Conservation (phyloP, 2,888 invertebrate genomes). For the Nymphalis c-album region DNA sequence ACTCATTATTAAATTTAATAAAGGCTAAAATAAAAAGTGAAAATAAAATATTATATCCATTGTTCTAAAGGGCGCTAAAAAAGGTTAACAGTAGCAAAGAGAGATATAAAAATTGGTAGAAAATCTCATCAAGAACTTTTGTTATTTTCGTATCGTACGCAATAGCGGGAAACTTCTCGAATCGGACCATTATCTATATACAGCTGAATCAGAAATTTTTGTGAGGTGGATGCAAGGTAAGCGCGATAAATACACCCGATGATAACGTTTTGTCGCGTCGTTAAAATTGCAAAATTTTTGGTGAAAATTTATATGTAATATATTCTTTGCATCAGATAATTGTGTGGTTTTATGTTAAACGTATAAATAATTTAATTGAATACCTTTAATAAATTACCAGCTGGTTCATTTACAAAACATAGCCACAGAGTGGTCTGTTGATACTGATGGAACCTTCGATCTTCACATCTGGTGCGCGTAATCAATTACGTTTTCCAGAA, state of each 20-base stretch:
- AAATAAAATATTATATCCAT: not conserved
- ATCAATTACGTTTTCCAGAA: too few species aligned
- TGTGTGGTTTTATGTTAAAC: too few species aligned
- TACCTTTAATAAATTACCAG: too few species aligned
- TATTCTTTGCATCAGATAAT: not conserved
- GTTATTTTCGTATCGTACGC: not conserved
- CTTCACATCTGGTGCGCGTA: too few species aligned
- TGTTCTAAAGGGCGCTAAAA: not conserved
- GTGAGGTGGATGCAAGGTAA: not conserved
- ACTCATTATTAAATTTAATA: too few species aligned
- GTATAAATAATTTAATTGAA: too few species aligned
- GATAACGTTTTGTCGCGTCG: conserved; percentile 4
- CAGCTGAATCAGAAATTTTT: not conserved
- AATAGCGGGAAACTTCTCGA: not conserved
- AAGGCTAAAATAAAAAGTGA: not conserved
- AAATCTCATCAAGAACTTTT: not conserved
- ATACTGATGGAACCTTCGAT: too few species aligned
- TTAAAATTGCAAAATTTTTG: not conserved
- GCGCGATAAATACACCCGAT: not conserved
- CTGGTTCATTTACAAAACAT: too few species aligned
- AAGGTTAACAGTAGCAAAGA: not conserved
- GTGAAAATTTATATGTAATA: not conserved
- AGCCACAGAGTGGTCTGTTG: too few species aligned
- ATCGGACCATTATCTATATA: conserved; percentile 1
- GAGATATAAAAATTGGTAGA: not conserved